These are phyloP conservation scores for Lutjanus erythropterus DNA, from an alignment of 2,113 vertebrate genomes.

Conservation along the genomic window DNA sequence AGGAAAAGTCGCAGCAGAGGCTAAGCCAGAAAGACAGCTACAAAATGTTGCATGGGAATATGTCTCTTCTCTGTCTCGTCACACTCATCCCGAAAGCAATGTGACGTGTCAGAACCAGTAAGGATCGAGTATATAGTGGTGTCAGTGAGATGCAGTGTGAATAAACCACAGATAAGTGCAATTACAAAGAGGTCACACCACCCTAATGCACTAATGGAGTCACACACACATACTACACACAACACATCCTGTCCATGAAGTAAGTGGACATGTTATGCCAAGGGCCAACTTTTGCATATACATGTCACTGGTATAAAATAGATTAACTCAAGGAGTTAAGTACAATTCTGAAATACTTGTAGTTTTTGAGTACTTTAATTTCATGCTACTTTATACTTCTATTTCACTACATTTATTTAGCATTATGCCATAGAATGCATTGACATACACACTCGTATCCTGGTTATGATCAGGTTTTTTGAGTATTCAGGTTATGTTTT, in stretches of 20 bases:
- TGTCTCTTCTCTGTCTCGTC: conserved; percentile 34
- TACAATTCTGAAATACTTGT: not conserved
- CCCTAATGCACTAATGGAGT: not conserved
- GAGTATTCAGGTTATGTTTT: too few relatives aligned
- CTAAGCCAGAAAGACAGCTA: conserved; percentile 38
- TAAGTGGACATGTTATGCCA: not conserved
- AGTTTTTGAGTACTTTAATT: not conserved
- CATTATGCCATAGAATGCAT: not conserved
- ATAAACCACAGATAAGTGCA: conserved; percentile 20
- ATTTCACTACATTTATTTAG: not conserved
- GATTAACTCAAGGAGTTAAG: not conserved
- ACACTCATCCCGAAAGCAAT: conserved; percentile 36
- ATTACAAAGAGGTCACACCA: conserved; percentile 7
- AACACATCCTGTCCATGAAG: not conserved
- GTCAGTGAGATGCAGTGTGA: not conserved
- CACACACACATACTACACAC: not conserved
- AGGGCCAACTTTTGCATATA: not conserved
- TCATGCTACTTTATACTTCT: not conserved
- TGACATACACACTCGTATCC: too few relatives aligned
- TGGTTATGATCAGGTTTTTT: too few relatives aligned
- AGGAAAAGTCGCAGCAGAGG: conserved; percentile 36
- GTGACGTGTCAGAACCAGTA: conserved; percentile 41
- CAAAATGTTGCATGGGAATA: conserved; percentile 33
- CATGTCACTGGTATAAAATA: not conserved
- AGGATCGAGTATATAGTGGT: conserved; percentile 23